phyloP scores from a whole-genome alignment of 2,888 invertebrate species.

The Biston stratarius region DNA sequence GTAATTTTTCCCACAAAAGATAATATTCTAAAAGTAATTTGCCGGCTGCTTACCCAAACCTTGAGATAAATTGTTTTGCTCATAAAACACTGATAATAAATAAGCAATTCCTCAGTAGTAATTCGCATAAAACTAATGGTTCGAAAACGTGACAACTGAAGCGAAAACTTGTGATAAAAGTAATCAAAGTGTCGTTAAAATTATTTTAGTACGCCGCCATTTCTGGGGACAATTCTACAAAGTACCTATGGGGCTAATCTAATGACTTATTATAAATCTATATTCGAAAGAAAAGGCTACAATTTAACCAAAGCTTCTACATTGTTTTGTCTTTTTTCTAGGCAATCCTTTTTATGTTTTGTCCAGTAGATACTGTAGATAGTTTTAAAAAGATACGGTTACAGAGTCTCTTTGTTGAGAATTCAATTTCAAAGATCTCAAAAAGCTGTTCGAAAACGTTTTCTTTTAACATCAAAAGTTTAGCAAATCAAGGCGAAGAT shows the following conservation, averaged over 20 bases:
- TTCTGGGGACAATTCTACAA: constrained; percentile 58
- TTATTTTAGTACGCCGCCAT: constrained; percentile 77
- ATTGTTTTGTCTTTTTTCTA: background rate
- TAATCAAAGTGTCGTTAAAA: constrained; percentile 85
- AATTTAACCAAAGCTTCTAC: background rate
- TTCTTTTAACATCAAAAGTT: constrained; percentile 20
- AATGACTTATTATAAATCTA: constrained; percentile 42
- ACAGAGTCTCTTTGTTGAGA: constrained; percentile 1
- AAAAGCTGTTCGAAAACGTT: constrained; percentile 41
- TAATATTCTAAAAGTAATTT: constrained; percentile 48
- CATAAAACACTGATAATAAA: constrained; percentile 69
- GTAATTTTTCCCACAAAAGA: background rate
- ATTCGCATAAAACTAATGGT: constrained; percentile 85
- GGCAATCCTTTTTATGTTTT: background rate
- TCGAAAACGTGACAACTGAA: constrained; percentile 81
- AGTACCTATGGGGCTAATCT: constrained; percentile 43
- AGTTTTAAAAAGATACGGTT: background rate
- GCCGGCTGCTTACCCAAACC: constrained; percentile 49
- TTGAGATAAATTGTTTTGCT: constrained; percentile 57
- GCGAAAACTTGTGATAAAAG: constrained; percentile 84
- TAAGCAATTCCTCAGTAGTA: constrained; percentile 79
- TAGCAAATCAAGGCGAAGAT: constrained; percentile 18
- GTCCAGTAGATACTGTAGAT: background rate
- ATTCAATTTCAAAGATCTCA: constrained; percentile 19
- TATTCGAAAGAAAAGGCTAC: background rate